Conservation (phyloP, 2,888 invertebrate species). For the Hypselothyrea guttata region DNA sequence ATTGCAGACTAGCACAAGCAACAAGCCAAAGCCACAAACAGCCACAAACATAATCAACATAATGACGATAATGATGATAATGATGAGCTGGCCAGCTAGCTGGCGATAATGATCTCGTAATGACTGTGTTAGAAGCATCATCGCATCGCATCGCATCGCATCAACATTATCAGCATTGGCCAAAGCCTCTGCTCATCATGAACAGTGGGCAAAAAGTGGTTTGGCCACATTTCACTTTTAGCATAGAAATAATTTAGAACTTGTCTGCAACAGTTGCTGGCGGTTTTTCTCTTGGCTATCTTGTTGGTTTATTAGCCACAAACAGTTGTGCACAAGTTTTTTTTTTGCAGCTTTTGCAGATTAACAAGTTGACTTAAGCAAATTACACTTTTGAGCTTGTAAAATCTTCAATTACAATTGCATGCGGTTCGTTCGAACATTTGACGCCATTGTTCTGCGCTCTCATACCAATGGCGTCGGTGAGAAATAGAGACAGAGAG, state of each 20-base stretch:
- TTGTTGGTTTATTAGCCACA: conserved; percentile 30
- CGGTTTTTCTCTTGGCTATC: conserved; percentile 11
- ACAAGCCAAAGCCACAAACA: conserved; percentile 20
- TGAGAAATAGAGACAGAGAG: no score
- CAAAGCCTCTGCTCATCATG: conserved; percentile 29
- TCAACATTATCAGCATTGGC: not conserved
- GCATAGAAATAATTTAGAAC: conserved; percentile 76
- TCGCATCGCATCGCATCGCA: not conserved
- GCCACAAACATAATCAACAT: conserved; percentile 4
- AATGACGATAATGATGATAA: conserved; percentile 22
- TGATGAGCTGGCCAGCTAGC: no score
- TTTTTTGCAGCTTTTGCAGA: not conserved
- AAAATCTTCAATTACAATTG: no score
- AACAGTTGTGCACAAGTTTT: conserved; percentile 10
- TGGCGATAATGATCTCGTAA: no score
- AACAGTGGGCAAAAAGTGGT: conserved; percentile 61
- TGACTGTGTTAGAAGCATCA: no score
- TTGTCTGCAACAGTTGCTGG: conserved; percentile 49
- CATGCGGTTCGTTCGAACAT: no score
- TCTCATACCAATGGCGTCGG: no score
- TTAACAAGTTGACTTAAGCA: not conserved
- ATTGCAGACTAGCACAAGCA: conserved; percentile 55
- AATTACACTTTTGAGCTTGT: no score
- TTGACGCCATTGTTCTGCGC: no score
- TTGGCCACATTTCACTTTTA: conserved; percentile 75